Percentiles rank a stretch among this genome's conserved stretches.
These are phyloP conservation scores for Macquaria australasica DNA, from an alignment of 2,113 vertebrate genomes.

Conservation along the genomic window DNA sequence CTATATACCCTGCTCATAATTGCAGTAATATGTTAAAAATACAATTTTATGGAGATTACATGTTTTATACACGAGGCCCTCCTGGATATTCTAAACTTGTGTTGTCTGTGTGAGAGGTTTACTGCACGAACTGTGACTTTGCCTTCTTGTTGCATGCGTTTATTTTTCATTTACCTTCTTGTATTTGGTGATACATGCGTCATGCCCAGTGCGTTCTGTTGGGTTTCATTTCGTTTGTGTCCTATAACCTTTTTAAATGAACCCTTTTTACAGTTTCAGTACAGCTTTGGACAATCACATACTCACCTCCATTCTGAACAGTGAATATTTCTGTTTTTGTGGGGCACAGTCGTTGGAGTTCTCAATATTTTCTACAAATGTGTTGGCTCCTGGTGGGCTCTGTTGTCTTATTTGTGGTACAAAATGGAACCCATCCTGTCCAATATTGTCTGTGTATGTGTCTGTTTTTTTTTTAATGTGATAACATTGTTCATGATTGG, in stretches of 20 bases:
- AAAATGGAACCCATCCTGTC: not conserved
- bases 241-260: constrained; percentile 4
- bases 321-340: constrained; percentile 1
- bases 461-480: not conserved
- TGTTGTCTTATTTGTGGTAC: constrained; percentile 15
- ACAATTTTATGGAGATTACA: not conserved
- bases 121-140: constrained; percentile 6
- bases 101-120: not conserved
- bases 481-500: constrained; percentile 2
- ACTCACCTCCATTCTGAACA: constrained; percentile 6
- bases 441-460: constrained; percentile 12
- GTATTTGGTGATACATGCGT: not conserved
- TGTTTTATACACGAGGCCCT: constrained; percentile 20
- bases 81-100: not conserved
- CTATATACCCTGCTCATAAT: not conserved
- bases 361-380: constrained; percentile 13
- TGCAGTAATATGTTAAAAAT: constrained; percentile 2
- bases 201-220: not conserved
- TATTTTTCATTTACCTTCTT: not conserved
- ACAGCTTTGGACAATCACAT: constrained; percentile 1
- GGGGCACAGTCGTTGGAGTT: not conserved
- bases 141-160: constrained; percentile 9
- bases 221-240: not conserved
- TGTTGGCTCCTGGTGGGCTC: constrained; percentile 10
- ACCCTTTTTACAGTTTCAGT: constrained; percentile 18